Base-by-base conservation (phyloP, 2,888 invertebrate genomes). In the Zaprionus obscuricornis region DNA sequence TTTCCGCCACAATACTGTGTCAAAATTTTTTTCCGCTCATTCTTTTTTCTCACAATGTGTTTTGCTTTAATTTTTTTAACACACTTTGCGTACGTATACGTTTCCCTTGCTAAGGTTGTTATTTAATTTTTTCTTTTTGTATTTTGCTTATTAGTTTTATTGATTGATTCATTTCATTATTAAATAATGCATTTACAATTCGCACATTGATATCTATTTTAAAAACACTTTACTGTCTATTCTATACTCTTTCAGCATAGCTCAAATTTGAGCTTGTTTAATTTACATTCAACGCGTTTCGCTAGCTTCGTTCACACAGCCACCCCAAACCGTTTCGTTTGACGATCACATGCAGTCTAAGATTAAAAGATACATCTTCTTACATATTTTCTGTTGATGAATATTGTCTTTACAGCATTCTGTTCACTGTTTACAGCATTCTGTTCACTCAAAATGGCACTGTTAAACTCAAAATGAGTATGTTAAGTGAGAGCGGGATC, bases 331-430 rank as follows among this genome's bases (percentile, higher is more conserved):
- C 67, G 76, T 72, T 69, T 78, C 75, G 83, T 74, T 74, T 72
- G 82, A 85, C 64, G 87, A 86, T 88, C 87, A 78, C 82, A 83
- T 73, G 73, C 85, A 87, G 84, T 88, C 87, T 88, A 86, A 86
- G 78, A 71, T 60, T 22, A 63, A 51, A 63, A 70, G 54, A 70
- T 24, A 68, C 27, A 37, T 31, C 26, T n/a, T n/a, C n/a, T n/a
- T n/a, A n/a, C n/a, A n/a, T n/a, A n/a, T n/a, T n/a, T n/a, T n/a
- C 42, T 63, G 31, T 34, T 39, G 55, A 43, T 10, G 7, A 22
- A 39, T 18, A 43, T 58, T 40, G 66, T 66, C 39, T 47, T 58
- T 71, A 31, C 45, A 3, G 13, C 5, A 5, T 13, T 6, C 31
- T 69, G 72, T 66, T 60, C 66, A 71, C 69, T 72, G n/a, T n/a